phyloP scores from a whole-genome alignment of 2,113 vertebrate species.

The Hemibagrus wyckioides region DNA sequence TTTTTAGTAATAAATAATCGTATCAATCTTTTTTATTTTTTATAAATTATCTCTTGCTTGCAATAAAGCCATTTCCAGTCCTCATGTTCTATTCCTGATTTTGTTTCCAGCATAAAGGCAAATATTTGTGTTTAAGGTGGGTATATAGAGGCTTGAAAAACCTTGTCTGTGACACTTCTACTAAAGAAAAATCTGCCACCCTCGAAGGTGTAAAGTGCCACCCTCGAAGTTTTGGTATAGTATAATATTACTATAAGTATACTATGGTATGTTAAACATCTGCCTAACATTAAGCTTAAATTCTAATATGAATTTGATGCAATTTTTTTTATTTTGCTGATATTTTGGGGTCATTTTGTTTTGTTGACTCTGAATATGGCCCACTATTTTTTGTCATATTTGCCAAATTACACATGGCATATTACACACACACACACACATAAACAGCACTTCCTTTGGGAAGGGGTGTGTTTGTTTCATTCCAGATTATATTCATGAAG shows the following conservation, averaged over 20 bases:
- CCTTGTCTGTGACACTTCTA: neutral
- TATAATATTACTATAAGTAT: neutral
- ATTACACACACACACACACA: neutral
- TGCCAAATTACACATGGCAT: slow-evolving; percentile 34
- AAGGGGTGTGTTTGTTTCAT: slow-evolving; percentile 68
- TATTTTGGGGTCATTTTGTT: too few relatives aligned
- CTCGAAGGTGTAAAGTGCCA: neutral
- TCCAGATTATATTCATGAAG: slow-evolving; percentile 74
- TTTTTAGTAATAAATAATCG: neutral
- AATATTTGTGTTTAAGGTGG: neutral
- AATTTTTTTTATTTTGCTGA: too few relatives aligned
- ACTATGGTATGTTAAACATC: neutral
- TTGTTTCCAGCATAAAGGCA: neutral
- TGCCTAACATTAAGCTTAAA: neutral
- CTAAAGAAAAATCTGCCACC: neutral
- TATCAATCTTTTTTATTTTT: slow-evolving; percentile 5
- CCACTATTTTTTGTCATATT: slow-evolving; percentile 41
- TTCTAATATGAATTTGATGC: neutral
- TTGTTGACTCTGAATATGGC: neutral
- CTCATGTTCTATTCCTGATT: neutral
- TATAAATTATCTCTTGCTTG: slow-evolving; percentile 53
- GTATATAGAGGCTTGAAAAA: neutral
- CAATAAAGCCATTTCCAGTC: neutral
- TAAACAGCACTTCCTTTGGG: slow-evolving; percentile 63
- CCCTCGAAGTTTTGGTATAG: too few relatives aligned